These are phyloP conservation scores for Bambusicola thoracicus DNA, from an alignment of 2,113 vertebrate genomes.

Conservation along the genomic window DNA sequence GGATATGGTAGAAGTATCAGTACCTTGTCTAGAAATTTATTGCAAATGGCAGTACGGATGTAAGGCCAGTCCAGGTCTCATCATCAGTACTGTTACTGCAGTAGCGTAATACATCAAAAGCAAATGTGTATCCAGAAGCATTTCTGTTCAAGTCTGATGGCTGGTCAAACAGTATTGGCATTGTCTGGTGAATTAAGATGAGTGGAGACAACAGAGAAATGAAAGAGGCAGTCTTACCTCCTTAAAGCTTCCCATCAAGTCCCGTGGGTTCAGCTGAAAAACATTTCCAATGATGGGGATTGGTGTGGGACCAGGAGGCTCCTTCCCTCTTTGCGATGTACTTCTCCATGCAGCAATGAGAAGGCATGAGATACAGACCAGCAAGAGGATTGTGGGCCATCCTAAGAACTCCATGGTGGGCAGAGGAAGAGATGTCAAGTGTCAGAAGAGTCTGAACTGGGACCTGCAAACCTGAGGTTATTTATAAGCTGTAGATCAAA, in stretches of 20 bases:
- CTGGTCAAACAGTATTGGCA: no score
- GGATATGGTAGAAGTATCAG: neutral
- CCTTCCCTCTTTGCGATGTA: neutral
- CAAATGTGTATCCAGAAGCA: neutral
- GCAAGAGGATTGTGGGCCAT: neutral
- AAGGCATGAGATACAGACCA: slow-evolving; percentile 47
- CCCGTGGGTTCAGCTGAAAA: neutral
- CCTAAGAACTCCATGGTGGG: slow-evolving; percentile 12
- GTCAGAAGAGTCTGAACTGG: neutral
- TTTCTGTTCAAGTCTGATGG: no score
- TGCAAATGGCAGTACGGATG: neutral
- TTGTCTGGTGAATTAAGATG: neutral
- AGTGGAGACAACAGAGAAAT: neutral
- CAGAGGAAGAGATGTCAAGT: neutral
- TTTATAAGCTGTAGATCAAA: neutral
- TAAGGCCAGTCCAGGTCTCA: neutral
- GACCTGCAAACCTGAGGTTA: neutral
- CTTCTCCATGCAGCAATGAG: slow-evolving; percentile 9
- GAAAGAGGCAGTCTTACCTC: neutral
- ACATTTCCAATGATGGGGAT: neutral
- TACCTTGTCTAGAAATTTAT: neutral
- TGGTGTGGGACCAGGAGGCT: slow-evolving; percentile 15
- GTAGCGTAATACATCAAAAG: neutral
- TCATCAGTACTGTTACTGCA: neutral
- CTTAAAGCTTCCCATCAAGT: slow-evolving; percentile 14